Conservation (phyloP, 2,888 invertebrate species). For the Drosophila mayaguana region DNA sequence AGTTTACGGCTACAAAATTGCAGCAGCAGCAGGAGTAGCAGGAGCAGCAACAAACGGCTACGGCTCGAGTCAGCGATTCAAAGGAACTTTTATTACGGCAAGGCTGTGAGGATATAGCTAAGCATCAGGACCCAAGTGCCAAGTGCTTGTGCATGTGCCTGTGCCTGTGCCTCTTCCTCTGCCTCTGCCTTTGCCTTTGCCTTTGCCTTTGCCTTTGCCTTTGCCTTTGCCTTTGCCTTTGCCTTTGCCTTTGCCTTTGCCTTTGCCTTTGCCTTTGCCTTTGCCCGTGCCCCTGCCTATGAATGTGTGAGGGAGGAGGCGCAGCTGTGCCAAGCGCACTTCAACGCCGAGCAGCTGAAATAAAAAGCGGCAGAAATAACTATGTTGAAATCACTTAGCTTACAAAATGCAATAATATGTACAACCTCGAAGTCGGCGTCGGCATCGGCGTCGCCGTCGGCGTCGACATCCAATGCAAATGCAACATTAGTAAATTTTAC, state of each 20-base stretch:
- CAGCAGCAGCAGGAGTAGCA: constrained; percentile 1
- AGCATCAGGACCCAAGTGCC: constrained; percentile 33
- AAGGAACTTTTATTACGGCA: constrained; percentile 44
- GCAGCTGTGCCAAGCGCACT: constrained; percentile 12
- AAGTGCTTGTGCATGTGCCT: constrained; percentile 3
- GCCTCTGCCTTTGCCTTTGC: neutral
- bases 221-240: neutral
- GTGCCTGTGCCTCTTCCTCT: neutral
- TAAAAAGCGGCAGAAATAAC: constrained; percentile 59
- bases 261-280: too few species aligned
- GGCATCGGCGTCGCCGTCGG: constrained; percentile 6
- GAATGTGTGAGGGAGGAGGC: constrained; percentile 13
- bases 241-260: neutral
- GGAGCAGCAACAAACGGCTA: neutral
- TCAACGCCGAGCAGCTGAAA: constrained; percentile 33
- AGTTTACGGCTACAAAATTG: constrained; percentile 37
- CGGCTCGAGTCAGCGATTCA: constrained; percentile 21
- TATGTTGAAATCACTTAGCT: constrained; percentile 71
- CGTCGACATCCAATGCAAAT: constrained; percentile 35
- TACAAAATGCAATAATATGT: constrained; percentile 67
- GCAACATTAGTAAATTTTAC: constrained; percentile 69
- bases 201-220: neutral
- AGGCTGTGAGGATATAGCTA: constrained; percentile 31
- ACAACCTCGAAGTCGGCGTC: constrained; percentile 30
- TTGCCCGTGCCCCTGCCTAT: neutral